phyloP scores from a whole-genome alignment of 2,888 invertebrate species.

The Agrenia bidenticulata region DNA sequence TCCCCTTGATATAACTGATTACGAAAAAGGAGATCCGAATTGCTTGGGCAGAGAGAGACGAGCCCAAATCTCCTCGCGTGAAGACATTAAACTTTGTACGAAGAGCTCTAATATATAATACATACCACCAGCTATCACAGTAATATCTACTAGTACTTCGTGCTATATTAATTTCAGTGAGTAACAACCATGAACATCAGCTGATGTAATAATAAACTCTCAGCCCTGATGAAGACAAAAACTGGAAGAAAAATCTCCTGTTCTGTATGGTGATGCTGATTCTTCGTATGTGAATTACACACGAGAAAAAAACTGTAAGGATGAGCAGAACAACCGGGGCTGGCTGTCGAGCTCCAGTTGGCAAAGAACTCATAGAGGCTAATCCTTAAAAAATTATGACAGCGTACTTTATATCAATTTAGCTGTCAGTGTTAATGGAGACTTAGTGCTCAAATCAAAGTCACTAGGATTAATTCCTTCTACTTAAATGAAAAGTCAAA shows the following conservation, averaged over 20 bases:
- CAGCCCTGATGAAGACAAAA: constrained; percentile 15
- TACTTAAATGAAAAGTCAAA: constrained; percentile 52
- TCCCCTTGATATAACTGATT: constrained; percentile 22
- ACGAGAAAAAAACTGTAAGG: neutral
- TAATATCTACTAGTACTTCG: neutral
- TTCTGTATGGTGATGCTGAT: neutral
- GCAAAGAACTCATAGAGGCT: constrained; percentile 38
- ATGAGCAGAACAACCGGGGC: neutral
- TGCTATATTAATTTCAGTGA: constrained; percentile 18
- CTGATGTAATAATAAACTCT: constrained; percentile 26
- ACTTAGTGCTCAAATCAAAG: constrained; percentile 53
- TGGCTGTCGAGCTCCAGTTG: constrained; percentile 10
- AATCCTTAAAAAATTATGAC: constrained; percentile 54
- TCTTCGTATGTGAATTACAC: no score
- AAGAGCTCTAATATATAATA: neutral
- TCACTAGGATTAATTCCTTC: constrained; percentile 52
- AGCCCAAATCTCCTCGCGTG: constrained; percentile 20
- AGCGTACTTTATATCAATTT: constrained; percentile 53
- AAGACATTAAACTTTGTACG: constrained; percentile 23
- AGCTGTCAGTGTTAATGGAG: constrained; percentile 53
- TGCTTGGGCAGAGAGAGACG: constrained; percentile 5
- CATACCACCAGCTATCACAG: neutral
- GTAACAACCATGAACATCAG: constrained; percentile 19
- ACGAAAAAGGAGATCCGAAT: constrained; percentile 9
- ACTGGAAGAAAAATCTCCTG: constrained; percentile 12